Evolutionary conservation across 2,888 invertebrate species (phyloP).

Genomic region (Axea sp.): DNA sequence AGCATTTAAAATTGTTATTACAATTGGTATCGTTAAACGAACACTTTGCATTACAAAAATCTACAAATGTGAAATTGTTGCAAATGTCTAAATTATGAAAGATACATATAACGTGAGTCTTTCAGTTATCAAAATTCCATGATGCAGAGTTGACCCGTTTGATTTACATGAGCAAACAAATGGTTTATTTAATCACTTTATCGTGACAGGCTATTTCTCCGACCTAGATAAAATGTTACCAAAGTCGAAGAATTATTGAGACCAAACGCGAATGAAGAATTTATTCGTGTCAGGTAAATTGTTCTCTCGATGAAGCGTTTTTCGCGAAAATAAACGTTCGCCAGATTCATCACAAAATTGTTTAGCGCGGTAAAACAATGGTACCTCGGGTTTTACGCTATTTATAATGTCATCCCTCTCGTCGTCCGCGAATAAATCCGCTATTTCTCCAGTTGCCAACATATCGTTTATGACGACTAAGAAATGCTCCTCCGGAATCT

Average conservation of each 20-base stretch:
- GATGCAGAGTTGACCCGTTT: too few species aligned
- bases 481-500: conserved; percentile 94
- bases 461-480: conserved; percentile 95
- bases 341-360: conserved; percentile 5
- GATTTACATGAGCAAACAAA: too few species aligned
- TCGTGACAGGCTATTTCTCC: conserved; percentile 2
- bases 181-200: conserved; percentile 1
- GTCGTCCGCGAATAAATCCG: conserved; percentile 93
- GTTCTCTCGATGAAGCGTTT: conserved; percentile 7
- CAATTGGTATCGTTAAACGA: too few species aligned
- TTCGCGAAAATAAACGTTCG: background rate
- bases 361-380: background rate
- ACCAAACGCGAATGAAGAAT: conserved; percentile 38
- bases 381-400: conserved; percentile 86
- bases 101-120: too few species aligned
- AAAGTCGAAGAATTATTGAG: conserved; percentile 22
- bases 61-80: too few species aligned
- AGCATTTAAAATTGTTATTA: too few species aligned
- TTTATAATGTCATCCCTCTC: conserved; percentile 92
- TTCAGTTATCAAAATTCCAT: too few species aligned
- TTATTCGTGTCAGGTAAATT: conserved; percentile 14
- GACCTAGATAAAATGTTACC: conserved; percentile 17
- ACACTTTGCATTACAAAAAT: too few species aligned
- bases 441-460: conserved; percentile 95
- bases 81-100: too few species aligned